These are phyloP conservation scores for Glareola pratincola DNA, from an alignment of 2,113 vertebrate genomes.

Conservation along the genomic window DNA sequence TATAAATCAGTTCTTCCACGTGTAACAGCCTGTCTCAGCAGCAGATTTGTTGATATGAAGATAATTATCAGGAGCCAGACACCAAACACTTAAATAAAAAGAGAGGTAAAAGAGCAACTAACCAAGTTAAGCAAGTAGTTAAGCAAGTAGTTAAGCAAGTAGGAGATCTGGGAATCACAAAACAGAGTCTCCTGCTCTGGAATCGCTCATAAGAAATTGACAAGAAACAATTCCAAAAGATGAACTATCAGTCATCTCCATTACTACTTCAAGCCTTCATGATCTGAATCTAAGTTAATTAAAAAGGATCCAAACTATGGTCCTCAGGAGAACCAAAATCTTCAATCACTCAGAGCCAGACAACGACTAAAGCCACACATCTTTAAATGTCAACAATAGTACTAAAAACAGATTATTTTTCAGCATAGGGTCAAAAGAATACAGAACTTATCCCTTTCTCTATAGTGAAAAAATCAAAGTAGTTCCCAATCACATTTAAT, in stretches of 20 bases:
- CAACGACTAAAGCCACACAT: not conserved
- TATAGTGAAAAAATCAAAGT: not conserved
- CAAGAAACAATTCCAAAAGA: not conserved
- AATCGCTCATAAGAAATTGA: not conserved
- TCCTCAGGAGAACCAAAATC: not conserved
- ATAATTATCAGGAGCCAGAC: not conserved
- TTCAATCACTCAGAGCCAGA: not conserved
- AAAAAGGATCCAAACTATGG: not conserved
- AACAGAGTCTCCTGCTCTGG: not conserved
- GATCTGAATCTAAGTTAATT: not conserved
- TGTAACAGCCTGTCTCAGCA: not conserved
- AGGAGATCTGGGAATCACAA: not conserved
- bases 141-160: not conserved
- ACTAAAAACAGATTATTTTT: not conserved
- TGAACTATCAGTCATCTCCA: not conserved
- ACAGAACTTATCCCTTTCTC: not conserved
- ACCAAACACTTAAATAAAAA: not conserved
- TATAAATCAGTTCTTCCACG: not conserved
- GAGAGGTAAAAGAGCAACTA: not conserved
- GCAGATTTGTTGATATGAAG: not conserved
- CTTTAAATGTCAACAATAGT: not conserved
- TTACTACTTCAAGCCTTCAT: not conserved
- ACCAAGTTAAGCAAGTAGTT: not conserved
- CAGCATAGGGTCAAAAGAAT: not conserved
- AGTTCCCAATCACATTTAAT: not conserved